A percentile compares a stretch with the other conserved stretches of the same genome.
Evolutionary conservation across 2,888 invertebrate genomes (phyloP).

Genomic region (Endomychus coccineus): DNA sequence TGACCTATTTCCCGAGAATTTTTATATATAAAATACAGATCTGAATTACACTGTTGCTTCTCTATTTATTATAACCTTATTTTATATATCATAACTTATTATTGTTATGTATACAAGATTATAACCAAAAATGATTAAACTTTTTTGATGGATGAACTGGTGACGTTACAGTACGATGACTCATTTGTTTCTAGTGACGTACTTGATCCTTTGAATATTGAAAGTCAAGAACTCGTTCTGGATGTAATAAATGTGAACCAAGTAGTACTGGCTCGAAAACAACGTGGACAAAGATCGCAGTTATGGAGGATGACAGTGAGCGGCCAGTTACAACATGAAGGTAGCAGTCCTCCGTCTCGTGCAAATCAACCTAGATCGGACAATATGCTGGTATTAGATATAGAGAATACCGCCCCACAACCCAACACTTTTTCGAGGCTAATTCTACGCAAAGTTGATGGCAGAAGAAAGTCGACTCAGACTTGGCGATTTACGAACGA

Average conservation of each 20-base stretch:
- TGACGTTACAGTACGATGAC: too few species aligned
- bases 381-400: constrained; percentile 70
- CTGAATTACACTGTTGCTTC: too few species aligned
- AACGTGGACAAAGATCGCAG: constrained; percentile 68
- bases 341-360: constrained; percentile 60
- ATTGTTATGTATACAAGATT: too few species aligned
- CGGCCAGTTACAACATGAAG: constrained; percentile 90
- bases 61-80: too few species aligned
- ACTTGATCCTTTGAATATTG: constrained; percentile 49
- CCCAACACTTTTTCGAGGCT: constrained; percentile 70
- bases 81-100: too few species aligned
- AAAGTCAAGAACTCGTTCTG: constrained; percentile 70
- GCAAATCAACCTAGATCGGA: constrained; percentile 34
- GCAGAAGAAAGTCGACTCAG: constrained; percentile 79
- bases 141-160: too few species aligned
- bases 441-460: constrained; percentile 75
- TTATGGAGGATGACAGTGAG: constrained; percentile 89
- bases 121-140: too few species aligned
- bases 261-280: constrained; percentile 67
- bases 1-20: too few species aligned
- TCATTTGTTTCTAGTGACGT: constrained; percentile 27
- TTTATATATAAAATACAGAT: too few species aligned
- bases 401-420: constrained; percentile 73
- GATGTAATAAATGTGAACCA: constrained; percentile 62
- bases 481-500: constrained; percentile 84